Evolutionary conservation across 2,113 vertebrate genomes (phyloP), one percentile per base, ranked within the genome.

Genomic region (Elanus axillaris): DNA sequence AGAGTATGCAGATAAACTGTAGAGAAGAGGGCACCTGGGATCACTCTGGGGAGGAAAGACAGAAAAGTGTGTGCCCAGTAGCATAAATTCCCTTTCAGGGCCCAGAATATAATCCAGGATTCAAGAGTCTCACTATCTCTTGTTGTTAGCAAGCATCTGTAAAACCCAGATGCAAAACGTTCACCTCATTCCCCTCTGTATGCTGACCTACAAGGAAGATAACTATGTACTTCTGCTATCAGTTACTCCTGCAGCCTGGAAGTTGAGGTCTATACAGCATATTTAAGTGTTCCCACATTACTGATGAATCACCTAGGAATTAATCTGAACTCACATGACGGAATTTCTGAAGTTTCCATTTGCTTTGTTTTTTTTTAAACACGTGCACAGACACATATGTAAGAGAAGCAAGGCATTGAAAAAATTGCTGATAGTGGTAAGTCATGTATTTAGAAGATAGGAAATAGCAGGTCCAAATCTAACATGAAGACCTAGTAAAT

Each of bases 151-250:
- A 83, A 83, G 82, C 59, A 71, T 86, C 72, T 94, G 63, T 63
- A 83, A 94, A 96, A 83, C 38, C 21, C 75, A 48, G 63, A 95
- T 67, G 92, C 92, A 96, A 90, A 96, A 68, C 4, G 45, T 67
- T 90, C 0, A 1, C 90, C 81, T 95, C 53, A 15, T 86, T 93
- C 90, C 48, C 78, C 62, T 80, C 75, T 77, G 86, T 63, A 80
- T n/a, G 67, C 86, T 93, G 92, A 96, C 93, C 82, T 95, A 96
- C 84, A 91, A 69, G 78, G 82, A 86, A 95, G 95, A 93, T 92
- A 94, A 88, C 82, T 34, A 31, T 14, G 78, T 92, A 83, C 64
- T 89, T 69, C 72, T 94, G 84, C 93, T 91, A 84, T 87, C 94
- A 86, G 79, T 86, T 92, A 76, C 82, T 96, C 85, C 92, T 74